Evolutionary conservation across 2,797 vertebrate species (phyloP), one percentile per base, ranked within the genome.

Genomic region (Toxotes lorentzi): DNA sequence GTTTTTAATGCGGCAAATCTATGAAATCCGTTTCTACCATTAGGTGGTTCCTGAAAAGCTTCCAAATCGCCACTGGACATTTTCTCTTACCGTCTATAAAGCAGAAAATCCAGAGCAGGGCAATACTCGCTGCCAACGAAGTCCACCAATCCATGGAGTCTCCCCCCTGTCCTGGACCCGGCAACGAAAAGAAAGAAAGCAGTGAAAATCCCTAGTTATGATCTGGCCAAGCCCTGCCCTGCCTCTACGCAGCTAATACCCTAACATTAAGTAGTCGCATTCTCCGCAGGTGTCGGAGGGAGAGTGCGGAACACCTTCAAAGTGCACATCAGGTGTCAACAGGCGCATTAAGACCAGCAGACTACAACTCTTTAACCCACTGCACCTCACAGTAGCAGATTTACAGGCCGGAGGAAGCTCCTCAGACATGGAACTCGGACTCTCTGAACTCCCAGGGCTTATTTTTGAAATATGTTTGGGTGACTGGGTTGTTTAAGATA

Each of bases 61-160:
- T 47, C 54, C 54, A 76, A 38, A 79, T 53, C 13, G 41, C 65
- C 7, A 7, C 7, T 1, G 24, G 72, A 7, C 12, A n/a, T 53
- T 16, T 57, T 38, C 27, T 71, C 92, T 92, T 89, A 94, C 94
- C 93, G 64, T 94, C 92, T 85, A 94, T 92, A 62, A 92, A 94
- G 84, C 93, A 94, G 85, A 92, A 76, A 51, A 94, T 89, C 93
- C 92, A 94, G 8, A 94, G 90, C 70, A 94, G 66, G 76, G 88
- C 87, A 79, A 92, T 82, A 67, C 83, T 84, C 48, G 91, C 90
- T 86, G 92, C 86, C 84, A 93, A 57, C 51, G 50, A 91, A 60
- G 91, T 93, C 86, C 87, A 93, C 91, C 89, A 93, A 86, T 94
- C 92, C 94, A 94, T 94, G 86, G 81, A 41, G 86, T 48, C 88